Evolutionary conservation across 2,797 vertebrate genomes (phyloP).

Genomic region (Toxotes lorentzi): DNA sequence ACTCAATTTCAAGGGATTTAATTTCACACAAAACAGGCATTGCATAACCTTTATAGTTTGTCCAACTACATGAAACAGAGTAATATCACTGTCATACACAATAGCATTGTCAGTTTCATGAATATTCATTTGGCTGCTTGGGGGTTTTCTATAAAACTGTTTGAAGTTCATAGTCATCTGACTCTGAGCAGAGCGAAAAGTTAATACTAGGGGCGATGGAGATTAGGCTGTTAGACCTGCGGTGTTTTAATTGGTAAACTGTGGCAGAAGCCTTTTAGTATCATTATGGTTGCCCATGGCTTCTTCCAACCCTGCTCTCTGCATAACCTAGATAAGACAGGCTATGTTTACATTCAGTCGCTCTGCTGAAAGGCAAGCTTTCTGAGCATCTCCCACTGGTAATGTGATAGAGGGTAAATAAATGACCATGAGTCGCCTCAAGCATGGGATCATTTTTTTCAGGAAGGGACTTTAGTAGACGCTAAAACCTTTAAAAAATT

Average conservation of each 20-base stretch:
- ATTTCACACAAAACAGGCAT: constrained; percentile 46
- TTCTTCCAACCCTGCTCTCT: constrained; percentile 75
- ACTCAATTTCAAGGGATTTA: constrained; percentile 52
- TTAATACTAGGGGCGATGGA: constrained; percentile 67
- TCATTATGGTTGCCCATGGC: constrained; percentile 75
- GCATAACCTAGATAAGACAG: constrained; percentile 81
- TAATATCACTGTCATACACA: constrained; percentile 63
- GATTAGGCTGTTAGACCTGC: constrained; percentile 78
- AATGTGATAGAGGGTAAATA: constrained; percentile 71
- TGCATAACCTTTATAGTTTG: constrained; percentile 53
- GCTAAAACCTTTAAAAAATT: constrained; percentile 34
- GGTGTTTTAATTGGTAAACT: constrained; percentile 83
- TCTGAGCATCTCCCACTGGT: constrained; percentile 66
- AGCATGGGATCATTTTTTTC: constrained; percentile 62
- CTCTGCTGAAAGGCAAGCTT: constrained; percentile 67
- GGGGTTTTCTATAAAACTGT: constrained; percentile 66
- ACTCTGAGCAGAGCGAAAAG: constrained; percentile 66
- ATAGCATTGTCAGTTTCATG: constrained; percentile 50
- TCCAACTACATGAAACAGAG: constrained; percentile 59
- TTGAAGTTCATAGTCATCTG: constrained; percentile 71
- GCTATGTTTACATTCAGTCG: constrained; percentile 64
- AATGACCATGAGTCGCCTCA: constrained; percentile 61
- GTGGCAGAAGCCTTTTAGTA: constrained; percentile 72
- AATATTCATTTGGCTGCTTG: constrained; percentile 75
- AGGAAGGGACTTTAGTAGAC: constrained; percentile 49